Percentiles rank a stretch among this genome's conserved stretches.
phyloP scores from a whole-genome alignment of 2,888 invertebrate genomes.

The Lasioglossum oenotherae region DNA sequence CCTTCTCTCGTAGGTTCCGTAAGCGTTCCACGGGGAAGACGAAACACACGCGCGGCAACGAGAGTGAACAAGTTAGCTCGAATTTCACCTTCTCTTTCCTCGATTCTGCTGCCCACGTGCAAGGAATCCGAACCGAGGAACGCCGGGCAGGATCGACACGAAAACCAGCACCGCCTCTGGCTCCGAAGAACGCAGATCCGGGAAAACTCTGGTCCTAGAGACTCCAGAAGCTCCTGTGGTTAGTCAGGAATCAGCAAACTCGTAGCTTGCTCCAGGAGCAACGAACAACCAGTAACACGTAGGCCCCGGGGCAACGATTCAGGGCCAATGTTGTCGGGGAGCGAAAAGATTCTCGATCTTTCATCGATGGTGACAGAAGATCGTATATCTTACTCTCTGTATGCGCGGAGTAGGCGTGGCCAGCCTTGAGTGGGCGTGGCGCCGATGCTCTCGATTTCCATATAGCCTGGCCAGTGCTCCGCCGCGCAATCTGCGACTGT shows the following conservation, averaged over 20 bases:
- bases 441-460: slow-evolving; percentile 2
- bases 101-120: slow-evolving; percentile 57
- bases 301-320: background rate
- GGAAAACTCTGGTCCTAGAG: background rate
- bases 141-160: background rate
- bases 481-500: background rate
- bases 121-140: slow-evolving; percentile 26
- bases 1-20: background rate
- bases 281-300: background rate
- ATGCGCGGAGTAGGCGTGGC: background rate
- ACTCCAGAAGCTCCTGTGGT: background rate
- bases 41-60: slow-evolving; percentile 23
- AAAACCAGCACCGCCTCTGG: background rate
- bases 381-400: slow-evolving; percentile 1
- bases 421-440: background rate
- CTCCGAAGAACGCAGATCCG: background rate
- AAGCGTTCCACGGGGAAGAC: slow-evolving; percentile 9
- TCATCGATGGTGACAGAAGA: slow-evolving; percentile 3
- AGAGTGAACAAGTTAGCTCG: slow-evolving; percentile 63
- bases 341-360: background rate
- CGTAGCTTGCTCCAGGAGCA: background rate
- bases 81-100: slow-evolving; percentile 76
- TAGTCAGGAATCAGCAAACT: no score
- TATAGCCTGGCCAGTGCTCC: background rate
- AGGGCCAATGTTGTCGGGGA: background rate